Conservation (phyloP, 2,797 vertebrate species). For the Miichthys miiuy region DNA sequence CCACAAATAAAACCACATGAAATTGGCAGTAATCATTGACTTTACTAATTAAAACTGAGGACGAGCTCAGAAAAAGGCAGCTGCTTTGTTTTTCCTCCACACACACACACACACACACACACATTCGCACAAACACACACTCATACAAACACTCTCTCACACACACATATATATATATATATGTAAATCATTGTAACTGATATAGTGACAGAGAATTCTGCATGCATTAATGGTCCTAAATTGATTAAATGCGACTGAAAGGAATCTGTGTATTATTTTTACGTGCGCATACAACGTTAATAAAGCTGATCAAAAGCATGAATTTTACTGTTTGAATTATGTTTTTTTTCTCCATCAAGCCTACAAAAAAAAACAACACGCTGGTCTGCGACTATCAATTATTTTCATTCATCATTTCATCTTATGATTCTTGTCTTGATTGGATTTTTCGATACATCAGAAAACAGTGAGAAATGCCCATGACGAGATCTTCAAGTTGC, state of each 20-base stretch:
- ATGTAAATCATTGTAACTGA: neutral
- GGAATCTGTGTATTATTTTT: constrained; percentile 1
- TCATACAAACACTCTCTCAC: constrained; percentile 13
- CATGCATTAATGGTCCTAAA: neutral
- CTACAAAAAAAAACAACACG: neutral
- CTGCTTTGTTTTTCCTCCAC: constrained; percentile 13
- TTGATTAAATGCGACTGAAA: constrained; percentile 13
- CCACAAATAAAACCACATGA: constrained; percentile 46
- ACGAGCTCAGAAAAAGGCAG: constrained; percentile 14
- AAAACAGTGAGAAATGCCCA: neutral
- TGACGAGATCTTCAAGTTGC: neutral
- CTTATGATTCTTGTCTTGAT: neutral
- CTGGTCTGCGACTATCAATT: neutral
- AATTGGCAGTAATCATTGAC: constrained; percentile 58
- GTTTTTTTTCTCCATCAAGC: constrained; percentile 10
- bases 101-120: constrained; percentile 7
- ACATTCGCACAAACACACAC: constrained; percentile 1
- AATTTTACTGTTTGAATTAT: neutral
- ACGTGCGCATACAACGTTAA: neutral
- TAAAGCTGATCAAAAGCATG: neutral
- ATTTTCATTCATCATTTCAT: neutral
- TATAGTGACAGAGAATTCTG: constrained; percentile 9
- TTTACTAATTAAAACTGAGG: constrained; percentile 26
- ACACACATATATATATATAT: neutral
- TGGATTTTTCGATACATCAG: neutral